These are phyloP conservation scores for Lutraria rhynchaena DNA, from an alignment of 1,140 invertebrate species.

Conservation along the genomic window DNA sequence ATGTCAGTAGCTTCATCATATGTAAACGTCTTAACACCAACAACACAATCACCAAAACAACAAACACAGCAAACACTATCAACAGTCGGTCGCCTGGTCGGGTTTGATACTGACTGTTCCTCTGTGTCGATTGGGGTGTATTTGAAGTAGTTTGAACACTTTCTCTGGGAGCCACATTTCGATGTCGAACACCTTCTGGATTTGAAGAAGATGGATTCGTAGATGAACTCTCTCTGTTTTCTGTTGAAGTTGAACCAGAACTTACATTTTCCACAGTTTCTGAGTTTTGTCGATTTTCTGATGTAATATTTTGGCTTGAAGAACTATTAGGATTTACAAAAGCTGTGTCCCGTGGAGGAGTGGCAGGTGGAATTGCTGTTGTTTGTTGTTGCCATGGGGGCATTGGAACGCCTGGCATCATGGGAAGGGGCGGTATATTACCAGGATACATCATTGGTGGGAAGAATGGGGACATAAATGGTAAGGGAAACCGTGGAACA, in stretches of 20 bases:
- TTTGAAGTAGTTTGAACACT: background rate
- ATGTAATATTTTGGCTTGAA: background rate
- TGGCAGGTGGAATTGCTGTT: constrained; percentile 4
- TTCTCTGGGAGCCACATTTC: background rate
- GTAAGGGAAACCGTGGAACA: constrained; percentile 56
- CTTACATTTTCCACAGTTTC: background rate
- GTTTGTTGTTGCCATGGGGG: constrained; percentile 38
- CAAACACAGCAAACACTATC: constrained; percentile 24
- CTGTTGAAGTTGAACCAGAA: background rate
- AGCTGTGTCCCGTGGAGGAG: background rate
- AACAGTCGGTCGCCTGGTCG: constrained; percentile 1
- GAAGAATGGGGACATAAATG: constrained; percentile 47
- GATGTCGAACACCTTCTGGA: constrained; percentile 12
- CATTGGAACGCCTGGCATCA: constrained; percentile 30
- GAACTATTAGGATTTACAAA: background rate
- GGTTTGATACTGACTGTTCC: background rate
- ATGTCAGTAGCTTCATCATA: constrained; percentile 36
- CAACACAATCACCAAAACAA: constrained; percentile 27
- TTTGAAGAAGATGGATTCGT: background rate
- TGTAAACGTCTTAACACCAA: constrained; percentile 37
- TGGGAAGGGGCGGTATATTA: constrained; percentile 6
- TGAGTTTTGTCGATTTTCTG: background rate
- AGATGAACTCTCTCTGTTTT: constrained; percentile 13
- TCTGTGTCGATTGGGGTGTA: background rate
- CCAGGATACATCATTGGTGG: constrained; percentile 32